Evolutionary conservation across 2,797 vertebrate genomes (phyloP), one percentile per base, ranked within the genome.

Genomic region (Typhlichthys subterraneus): DNA sequence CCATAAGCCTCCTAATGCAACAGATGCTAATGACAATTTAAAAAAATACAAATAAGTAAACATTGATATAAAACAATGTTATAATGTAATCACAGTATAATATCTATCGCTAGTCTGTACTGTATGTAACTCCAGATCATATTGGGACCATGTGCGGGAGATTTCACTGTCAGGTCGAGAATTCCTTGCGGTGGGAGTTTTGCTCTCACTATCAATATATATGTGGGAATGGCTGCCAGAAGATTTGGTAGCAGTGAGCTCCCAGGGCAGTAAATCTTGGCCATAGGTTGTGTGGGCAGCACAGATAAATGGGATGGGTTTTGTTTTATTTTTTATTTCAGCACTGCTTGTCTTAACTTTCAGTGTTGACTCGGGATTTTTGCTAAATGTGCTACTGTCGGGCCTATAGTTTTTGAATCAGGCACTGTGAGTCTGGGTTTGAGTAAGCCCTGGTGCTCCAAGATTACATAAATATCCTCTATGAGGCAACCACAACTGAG

Each of bases 301-400:
- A 77, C 86, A 87, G 87, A 92, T 91, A 90, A 92, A 93, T 88
- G 86, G 84, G 79, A 75, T 81, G 80, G 80, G 76, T 83, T 86
- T 87, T 90, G 84, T 92, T 93, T 92, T 85, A 91, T 80, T 78
- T 92, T 93, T 92, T 85, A 91, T 80, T 78, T 88, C 85, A 65
- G 78, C 76, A 81, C 66, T 83, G 83, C 84, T 89, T 87, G 89
- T 91, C 87, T 92, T 89, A 87, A 92, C 88, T 86, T 91, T 87
- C 77, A 81, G 85, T 75, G 73, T 88, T 83, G 83, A 88, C 83
- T 59, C 82, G 80, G 85, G 85, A 91, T 89, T 89, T 29, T 42
- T 89, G 65, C 82, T 85, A 85, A 81, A 88, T 85, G 58, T 85
- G 87, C 83, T 73, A 77, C 87, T 87, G 82, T 91, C 85, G 87